Evolutionary conservation across 2,888 invertebrate genomes (phyloP), one percentile per base, ranked within the genome.

Genomic region (Drosophila neotestacea): DNA sequence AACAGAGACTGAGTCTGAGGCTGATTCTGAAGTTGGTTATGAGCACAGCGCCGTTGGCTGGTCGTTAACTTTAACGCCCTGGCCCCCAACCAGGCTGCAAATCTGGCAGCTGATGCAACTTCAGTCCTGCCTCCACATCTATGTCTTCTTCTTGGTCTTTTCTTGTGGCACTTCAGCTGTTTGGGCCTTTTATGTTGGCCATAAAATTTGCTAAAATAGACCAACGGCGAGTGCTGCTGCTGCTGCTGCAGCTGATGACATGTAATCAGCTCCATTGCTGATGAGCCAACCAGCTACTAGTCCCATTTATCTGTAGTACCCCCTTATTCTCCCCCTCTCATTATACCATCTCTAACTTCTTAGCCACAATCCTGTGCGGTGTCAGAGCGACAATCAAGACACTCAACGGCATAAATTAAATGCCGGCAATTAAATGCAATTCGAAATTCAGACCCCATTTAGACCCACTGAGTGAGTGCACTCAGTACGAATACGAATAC

Each of bases 391-490:
- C 78, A 77, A 77, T 77, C 72, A 75, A 78, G 76, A 56, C 76
- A 78, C 60, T 77, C 65, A 51, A 68, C 66, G 60, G 68, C 70
- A 70, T 69, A 65, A 77, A 79, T 77, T 79, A 79, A 79, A 73
- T 55, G 77, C 46, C 62, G 58, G 59, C 77, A 79, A 77, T 79
- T 79, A 79, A 79, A 79, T 77, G 79, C 79, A 79, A 73, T 73
- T 79, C 70, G 70, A 58, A 79, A 67, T 72, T 64, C 61, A 67
- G 63, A 56, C 42, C 56, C 63, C 62, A 62, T 72, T 71, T 42
- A n/a, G 28, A 67, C 54, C 30, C 47, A 50, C 42, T 41, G 22
- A 22, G 72, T 11, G 58, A 58, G 63, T 48, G 76, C 62, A 63
- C 36, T 9, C 36, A 46, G 52, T 54, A 41, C 72, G 72, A 76